These are phyloP conservation scores for Mystacides longicornis DNA, from an alignment of 2,888 invertebrate genomes.

Conservation along the genomic window DNA sequence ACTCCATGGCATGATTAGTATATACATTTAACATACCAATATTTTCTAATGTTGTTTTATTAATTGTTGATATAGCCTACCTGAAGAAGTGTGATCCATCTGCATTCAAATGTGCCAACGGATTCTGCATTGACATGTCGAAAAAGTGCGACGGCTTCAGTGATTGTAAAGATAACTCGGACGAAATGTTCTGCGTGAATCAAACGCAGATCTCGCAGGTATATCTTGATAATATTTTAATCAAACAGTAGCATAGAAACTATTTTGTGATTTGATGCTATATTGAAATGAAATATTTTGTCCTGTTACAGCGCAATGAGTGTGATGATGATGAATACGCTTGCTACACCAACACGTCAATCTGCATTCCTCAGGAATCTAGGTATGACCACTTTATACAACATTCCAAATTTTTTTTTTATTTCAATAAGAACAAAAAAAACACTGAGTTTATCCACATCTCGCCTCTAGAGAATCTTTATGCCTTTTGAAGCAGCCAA, in stretches of 20 bases:
- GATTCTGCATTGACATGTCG: constrained; percentile 59
- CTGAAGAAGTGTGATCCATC: constrained; percentile 37
- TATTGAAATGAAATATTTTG: neutral
- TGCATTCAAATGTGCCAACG: constrained; percentile 57
- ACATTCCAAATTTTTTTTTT: too few species aligned
- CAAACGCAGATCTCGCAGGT: too few species aligned
- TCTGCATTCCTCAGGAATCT: constrained; percentile 46
- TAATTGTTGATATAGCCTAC: constrained; percentile 28
- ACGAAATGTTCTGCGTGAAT: constrained; percentile 50
- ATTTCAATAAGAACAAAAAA: too few species aligned
- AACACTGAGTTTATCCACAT: too few species aligned
- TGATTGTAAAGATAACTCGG: constrained; percentile 70
- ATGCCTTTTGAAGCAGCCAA: too few species aligned
- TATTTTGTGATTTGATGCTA: too few species aligned
- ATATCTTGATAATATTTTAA: too few species aligned
- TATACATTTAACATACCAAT: too few species aligned
- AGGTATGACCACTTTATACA: too few species aligned
- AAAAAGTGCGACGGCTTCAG: constrained; percentile 65
- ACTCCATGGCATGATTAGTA: too few species aligned
- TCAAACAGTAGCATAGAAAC: too few species aligned
- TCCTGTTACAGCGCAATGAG: constrained; percentile 27
- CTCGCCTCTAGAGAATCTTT: too few species aligned
- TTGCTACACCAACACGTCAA: constrained; percentile 42
- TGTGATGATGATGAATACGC: constrained; percentile 43
- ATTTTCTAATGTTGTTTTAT: neutral